phyloP scores from a whole-genome alignment of 2,113 vertebrate species.

The Pimephales promelas region DNA sequence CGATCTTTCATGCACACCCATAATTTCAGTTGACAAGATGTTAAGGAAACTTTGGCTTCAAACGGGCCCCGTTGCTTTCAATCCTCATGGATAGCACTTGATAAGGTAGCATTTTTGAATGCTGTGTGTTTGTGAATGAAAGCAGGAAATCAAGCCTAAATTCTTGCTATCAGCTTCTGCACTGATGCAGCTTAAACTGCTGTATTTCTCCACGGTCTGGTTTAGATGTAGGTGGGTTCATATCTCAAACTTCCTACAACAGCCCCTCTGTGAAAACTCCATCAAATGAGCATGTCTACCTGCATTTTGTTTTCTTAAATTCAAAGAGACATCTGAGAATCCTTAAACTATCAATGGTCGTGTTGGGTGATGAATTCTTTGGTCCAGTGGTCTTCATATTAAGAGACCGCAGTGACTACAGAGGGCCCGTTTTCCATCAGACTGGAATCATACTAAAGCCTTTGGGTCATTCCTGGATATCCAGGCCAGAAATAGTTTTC shows the following conservation, averaged over 20 bases:
- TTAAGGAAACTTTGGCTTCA: background rate
- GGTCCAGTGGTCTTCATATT: slow-evolving; percentile 12
- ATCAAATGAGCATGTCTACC: background rate
- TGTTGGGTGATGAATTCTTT: slow-evolving; percentile 23
- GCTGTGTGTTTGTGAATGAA: background rate
- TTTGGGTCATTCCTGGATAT: slow-evolving; percentile 33
- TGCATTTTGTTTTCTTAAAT: background rate
- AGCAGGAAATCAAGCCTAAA: slow-evolving; percentile 15
- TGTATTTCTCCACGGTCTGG: background rate
- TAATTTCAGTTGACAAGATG: background rate
- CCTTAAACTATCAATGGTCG: background rate
- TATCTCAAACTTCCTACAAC: background rate
- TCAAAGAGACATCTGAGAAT: slow-evolving; percentile 3
- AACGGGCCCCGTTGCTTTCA: background rate
- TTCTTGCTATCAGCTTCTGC: background rate
- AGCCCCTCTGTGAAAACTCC: background rate
- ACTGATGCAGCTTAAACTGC: background rate
- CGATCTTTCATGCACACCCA: background rate
- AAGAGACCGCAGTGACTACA: slow-evolving; percentile 12
- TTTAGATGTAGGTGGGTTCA: background rate
- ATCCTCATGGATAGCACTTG: background rate
- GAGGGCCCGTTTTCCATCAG: slow-evolving; percentile 31
- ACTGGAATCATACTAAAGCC: slow-evolving; percentile 31
- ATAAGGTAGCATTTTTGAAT: background rate
- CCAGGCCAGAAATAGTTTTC: slow-evolving; percentile 28